Evolutionary conservation across 2,113 vertebrate species (phyloP).

Genomic region (Myanophis thanlyinensis): DNA sequence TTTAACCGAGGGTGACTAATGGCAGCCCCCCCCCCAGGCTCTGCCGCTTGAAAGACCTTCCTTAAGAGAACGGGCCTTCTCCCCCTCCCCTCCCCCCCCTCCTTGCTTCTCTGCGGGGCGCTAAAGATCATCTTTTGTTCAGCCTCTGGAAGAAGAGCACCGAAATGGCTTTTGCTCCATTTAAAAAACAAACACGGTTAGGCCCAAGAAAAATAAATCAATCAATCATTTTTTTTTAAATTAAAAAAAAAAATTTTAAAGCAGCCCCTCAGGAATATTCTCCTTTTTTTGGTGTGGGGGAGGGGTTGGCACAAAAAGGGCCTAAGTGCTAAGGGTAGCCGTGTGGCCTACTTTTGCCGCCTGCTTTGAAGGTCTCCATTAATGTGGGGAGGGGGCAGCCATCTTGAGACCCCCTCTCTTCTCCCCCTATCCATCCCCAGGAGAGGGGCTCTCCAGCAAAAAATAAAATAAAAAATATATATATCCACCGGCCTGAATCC

Average conservation of each 20-base stretch:
- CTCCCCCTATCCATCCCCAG: not conserved
- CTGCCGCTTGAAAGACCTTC: constrained; percentile 11
- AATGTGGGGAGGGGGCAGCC: not conserved
- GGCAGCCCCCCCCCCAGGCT: not conserved
- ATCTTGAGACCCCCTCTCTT: not conserved
- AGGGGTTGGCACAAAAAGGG: not conserved
- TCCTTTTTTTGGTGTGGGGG: no score
- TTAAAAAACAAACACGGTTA: not conserved
- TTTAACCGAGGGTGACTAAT: constrained; percentile 17
- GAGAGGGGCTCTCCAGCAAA: not conserved
- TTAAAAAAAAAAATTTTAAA: no score
- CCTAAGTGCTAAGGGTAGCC: not conserved
- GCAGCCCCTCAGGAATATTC: no score
- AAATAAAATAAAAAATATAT: not conserved
- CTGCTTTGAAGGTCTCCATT: not conserved
- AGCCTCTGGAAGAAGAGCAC: fast-evolving
- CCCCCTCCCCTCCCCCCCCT: fast-evolving
- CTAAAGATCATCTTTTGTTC: not conserved
- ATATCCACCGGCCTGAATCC: not conserved
- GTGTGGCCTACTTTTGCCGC: not conserved
- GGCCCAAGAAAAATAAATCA: not conserved
- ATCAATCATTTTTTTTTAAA: no score
- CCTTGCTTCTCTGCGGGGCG: not conserved
- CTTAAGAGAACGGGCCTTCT: fast-evolving
- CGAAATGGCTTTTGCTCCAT: not conserved